Base-by-base conservation (phyloP, 2,888 invertebrate species). In the Drosophila borborema region DNA sequence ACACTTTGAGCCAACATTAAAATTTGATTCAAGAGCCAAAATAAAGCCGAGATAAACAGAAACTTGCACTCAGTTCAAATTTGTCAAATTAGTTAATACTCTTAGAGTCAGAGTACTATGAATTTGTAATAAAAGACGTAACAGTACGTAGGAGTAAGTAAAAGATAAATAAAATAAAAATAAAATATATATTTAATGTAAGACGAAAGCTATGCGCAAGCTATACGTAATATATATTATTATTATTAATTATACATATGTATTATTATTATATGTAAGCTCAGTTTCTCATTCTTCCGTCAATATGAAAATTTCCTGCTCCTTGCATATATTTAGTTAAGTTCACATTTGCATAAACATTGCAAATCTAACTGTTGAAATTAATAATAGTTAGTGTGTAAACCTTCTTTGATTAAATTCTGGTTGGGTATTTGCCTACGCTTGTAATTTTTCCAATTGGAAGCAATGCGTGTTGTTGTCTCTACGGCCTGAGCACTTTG, bases 401-500 rank as follows among this genome's bases (percentile, higher is more conserved):
- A 43, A 9, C 14, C 34, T 48, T 49, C 43, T 40, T 41, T 2
- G 12, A 2, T n/a, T 38, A 64, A 41, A 41, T 23, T 38, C 49
- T 18, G 14, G 14, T 45, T 54, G 23, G 36, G 16, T 10, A 23
- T 48, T 48, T 48, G 67, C 36, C 28, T 36, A 66, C 40, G 10
- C 36, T 36, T n/a, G 23, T 20, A 36, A 40, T 58, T 58, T 18
- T 48, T 40, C 28, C 28, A 31, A 18, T 38, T 46, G 10, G 6
- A 10, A 10, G 9, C 18, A 31, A 14, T 18, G 4, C 34, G 49
- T 36, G 18, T 23, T 23, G 48, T n/a, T 62, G 38, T 54, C 34
- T 74, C 64, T 31, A 31, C 34, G 45, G 65, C 62, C 34, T 58
- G 62, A 60, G 66, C 84, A 76, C 73, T 89, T 83, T 81, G 76